Conservation (phyloP, 2,113 vertebrate genomes). For the Albula glossodonta region DNA sequence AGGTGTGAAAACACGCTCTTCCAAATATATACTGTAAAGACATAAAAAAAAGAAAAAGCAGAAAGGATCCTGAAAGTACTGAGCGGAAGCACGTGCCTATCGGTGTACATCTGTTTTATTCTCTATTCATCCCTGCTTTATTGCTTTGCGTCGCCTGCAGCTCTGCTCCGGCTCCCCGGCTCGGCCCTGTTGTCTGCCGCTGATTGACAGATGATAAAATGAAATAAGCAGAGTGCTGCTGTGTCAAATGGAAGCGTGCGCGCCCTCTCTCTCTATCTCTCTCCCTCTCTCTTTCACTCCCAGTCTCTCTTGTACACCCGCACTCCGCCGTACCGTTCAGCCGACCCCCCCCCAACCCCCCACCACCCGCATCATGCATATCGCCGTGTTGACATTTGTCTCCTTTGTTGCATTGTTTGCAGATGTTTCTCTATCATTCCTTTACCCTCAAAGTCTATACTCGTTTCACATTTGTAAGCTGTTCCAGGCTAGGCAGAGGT, state of each 20-base stretch:
- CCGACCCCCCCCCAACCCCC: neutral
- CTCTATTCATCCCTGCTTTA: neutral
- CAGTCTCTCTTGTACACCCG: neutral
- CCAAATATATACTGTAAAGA: neutral
- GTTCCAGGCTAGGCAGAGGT: neutral
- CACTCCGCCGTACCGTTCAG: too few species aligned
- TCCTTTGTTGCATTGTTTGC: conserved; percentile 8
- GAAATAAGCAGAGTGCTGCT: neutral
- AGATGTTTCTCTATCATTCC: conserved; percentile 9
- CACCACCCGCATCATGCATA: neutral
- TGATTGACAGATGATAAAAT: conserved; percentile 14
- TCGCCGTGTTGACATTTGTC: neutral
- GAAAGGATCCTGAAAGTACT: neutral
- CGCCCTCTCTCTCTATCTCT: neutral
- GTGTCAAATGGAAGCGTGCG: conserved; percentile 1
- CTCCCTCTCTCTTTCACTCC: neutral
- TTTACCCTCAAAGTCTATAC: neutral
- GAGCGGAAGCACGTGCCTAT: neutral
- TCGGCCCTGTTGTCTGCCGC: neutral
- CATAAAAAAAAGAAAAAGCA: neutral
- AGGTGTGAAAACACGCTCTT: neutral
- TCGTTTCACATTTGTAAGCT: neutral
- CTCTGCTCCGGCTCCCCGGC: neutral
- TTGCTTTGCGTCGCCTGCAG: neutral
- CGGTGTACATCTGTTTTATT: neutral